Evolutionary conservation across 2,888 invertebrate species (phyloP).

Genomic region (Drosophila koepferae): DNA sequence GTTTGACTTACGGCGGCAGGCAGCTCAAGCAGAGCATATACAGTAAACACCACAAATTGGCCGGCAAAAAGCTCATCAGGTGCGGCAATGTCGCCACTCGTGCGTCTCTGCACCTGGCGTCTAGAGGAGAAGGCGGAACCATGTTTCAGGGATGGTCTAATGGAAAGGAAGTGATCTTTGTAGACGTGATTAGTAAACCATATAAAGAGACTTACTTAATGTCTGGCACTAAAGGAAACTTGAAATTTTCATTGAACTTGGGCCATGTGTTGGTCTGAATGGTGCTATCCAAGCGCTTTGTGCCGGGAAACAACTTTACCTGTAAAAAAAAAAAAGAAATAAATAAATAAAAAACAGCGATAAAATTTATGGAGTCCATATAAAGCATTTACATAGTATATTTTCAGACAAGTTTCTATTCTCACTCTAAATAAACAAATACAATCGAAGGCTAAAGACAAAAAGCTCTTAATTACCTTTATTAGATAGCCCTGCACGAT

Average conservation of each 20-base stretch:
- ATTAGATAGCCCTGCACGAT: constrained; percentile 92
- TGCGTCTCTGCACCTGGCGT: constrained; percentile 56
- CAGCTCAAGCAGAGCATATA: constrained; percentile 84
- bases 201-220: constrained; percentile 76
- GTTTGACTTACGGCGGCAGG: constrained; percentile 82
- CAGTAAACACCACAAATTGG: constrained; percentile 85
- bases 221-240: constrained; percentile 87
- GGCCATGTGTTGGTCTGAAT: constrained; percentile 92
- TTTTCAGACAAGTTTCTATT: background rate
- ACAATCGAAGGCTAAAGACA: background rate
- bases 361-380: constrained; percentile 6
- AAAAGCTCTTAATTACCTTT: constrained; percentile 87
- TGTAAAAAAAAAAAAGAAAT: constrained; percentile 71
- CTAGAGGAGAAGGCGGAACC: constrained; percentile 48
- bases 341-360: background rate
- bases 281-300: constrained; percentile 91
- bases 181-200: background rate
- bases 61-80: constrained; percentile 84
- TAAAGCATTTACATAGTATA: background rate
- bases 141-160: constrained; percentile 70
- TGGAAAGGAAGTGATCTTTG: background rate
- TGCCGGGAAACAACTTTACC: constrained; percentile 92
- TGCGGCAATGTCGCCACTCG: constrained; percentile 59
- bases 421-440: background rate
- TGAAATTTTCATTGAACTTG: constrained; percentile 92